Conservation (phyloP, 1,140 invertebrate genomes). For the Diorhabda carinulata region DNA sequence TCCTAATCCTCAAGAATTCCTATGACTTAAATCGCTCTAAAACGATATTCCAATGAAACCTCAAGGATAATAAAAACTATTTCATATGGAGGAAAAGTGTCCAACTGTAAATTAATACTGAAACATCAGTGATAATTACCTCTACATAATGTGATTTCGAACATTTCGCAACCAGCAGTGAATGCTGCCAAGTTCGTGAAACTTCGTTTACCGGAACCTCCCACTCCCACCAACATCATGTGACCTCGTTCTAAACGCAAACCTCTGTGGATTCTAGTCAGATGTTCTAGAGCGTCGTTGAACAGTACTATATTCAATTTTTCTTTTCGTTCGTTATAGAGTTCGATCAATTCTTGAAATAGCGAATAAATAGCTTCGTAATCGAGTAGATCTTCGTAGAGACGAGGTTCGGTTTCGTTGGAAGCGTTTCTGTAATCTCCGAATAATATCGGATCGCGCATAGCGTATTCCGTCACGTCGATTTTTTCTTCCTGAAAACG, state of each 20-base stretch:
- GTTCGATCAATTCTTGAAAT: slow-evolving; percentile 84
- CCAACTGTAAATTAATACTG: too few species aligned
- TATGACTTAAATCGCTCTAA: too few species aligned
- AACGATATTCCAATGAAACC: too few species aligned
- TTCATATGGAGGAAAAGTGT: too few species aligned
- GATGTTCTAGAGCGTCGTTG: slow-evolving; percentile 83
- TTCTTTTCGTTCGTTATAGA: slow-evolving; percentile 70
- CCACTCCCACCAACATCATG: slow-evolving; percentile 78
- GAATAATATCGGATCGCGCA: slow-evolving; percentile 79
- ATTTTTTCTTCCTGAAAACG: slow-evolving; percentile 37
- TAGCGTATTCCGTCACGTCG: slow-evolving; percentile 62
- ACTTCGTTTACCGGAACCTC: slow-evolving; percentile 79
- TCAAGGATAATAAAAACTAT: too few species aligned
- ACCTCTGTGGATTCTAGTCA: slow-evolving; percentile 78
- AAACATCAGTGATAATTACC: slow-evolving; percentile 35
- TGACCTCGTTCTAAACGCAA: slow-evolving; percentile 81
- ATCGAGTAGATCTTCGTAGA: slow-evolving; percentile 86
- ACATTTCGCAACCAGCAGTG: slow-evolving; percentile 73
- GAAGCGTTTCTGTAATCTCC: slow-evolving; percentile 78
- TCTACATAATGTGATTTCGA: slow-evolving; percentile 75
- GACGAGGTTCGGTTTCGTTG: slow-evolving; percentile 69
- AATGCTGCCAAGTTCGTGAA: slow-evolving; percentile 69
- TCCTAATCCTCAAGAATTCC: too few species aligned
- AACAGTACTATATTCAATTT: slow-evolving; percentile 81
- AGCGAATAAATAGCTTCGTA: slow-evolving; percentile 80